Evolutionary conservation across 2,797 vertebrate genomes (phyloP).

Genomic region (Agapornis canus): DNA sequence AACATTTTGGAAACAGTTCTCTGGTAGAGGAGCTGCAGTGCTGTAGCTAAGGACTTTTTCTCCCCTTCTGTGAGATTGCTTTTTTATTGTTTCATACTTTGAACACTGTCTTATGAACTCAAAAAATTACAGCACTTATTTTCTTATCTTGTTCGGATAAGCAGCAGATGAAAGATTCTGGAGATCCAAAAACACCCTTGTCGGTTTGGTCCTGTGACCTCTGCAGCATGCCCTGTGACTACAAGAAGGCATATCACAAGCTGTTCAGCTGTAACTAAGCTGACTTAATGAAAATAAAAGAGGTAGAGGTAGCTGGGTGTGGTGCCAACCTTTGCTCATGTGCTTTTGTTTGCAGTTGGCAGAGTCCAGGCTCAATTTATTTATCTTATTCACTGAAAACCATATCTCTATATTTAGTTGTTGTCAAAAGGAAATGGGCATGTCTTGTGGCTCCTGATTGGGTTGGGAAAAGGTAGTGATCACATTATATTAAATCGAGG

Average conservation of each 20-base stretch:
- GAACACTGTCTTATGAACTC: not conserved
- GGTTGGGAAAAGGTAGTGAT: not conserved
- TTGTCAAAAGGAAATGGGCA: not conserved
- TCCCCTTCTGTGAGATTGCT: not conserved
- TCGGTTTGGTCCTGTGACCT: not conserved
- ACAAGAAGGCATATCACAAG: not conserved
- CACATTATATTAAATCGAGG: not conserved
- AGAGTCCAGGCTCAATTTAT: not conserved
- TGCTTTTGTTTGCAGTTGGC: slow-evolving; percentile 45
- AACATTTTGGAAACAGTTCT: not conserved
- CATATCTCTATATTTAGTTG: not conserved
- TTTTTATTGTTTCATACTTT: slow-evolving; percentile 1
- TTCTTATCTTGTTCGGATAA: slow-evolving; percentile 18
- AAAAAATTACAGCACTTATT: not conserved
- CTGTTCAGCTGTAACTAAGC: slow-evolving; percentile 1
- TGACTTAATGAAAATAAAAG: slow-evolving; percentile 49
- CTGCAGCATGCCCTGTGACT: not conserved
- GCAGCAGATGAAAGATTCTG: not conserved
- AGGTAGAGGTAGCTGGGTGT: not conserved
- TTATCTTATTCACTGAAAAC: slow-evolving; percentile 11
- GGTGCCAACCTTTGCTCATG: slow-evolving; percentile 43
- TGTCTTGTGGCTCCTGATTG: not conserved
- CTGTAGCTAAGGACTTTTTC: not conserved
- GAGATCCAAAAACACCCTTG: not conserved
- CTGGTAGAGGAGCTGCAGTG: fast-evolving